phyloP scores from a whole-genome alignment of 2,113 vertebrate species.

The Oncorhynchus tshawytscha region DNA sequence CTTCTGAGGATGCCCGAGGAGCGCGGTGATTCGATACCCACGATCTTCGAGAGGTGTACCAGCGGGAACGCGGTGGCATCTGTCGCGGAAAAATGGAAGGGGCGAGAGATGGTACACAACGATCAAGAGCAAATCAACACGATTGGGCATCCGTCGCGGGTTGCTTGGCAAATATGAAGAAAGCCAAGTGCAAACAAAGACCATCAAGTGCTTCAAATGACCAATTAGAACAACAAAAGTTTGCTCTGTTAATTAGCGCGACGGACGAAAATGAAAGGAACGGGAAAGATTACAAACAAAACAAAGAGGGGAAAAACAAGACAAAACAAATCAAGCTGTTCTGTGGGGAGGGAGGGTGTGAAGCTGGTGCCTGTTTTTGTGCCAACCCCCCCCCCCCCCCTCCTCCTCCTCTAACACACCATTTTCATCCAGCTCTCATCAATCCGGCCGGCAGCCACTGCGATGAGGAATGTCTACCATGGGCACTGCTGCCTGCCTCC shows the following conservation, averaged over 20 bases:
- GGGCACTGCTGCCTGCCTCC: slow-evolving; percentile 53
- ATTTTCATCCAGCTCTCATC: slow-evolving; percentile 52
- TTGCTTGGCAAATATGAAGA: slow-evolving; percentile 60
- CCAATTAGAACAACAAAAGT: slow-evolving; percentile 70
- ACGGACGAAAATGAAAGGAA: slow-evolving; percentile 52
- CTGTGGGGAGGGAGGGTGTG: slow-evolving; percentile 45
- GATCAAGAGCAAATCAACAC: slow-evolving; percentile 33
- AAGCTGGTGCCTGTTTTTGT: slow-evolving; percentile 58
- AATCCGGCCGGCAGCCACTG: slow-evolving; percentile 60
- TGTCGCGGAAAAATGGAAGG: too few relatives aligned
- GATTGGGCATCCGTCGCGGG: slow-evolving; percentile 42
- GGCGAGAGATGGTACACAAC: slow-evolving; percentile 32
- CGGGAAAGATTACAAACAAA: slow-evolving; percentile 51
- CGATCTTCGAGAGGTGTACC: slow-evolving; percentile 71
- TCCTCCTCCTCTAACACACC: slow-evolving; percentile 23
- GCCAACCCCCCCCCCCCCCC: slow-evolving; percentile 44
- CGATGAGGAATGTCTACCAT: slow-evolving; percentile 46
- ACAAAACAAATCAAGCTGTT: slow-evolving; percentile 61
- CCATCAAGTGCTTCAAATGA: slow-evolving; percentile 42
- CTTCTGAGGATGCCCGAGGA: slow-evolving; percentile 52
- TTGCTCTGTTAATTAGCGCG: slow-evolving; percentile 66
- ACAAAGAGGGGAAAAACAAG: slow-evolving; percentile 41
- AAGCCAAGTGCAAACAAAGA: slow-evolving; percentile 58
- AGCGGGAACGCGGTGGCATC: slow-evolving; percentile 55
- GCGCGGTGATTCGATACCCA: slow-evolving; percentile 74